Conservation (phyloP, 2,888 invertebrate species). For the Microctonus hyperodae region DNA sequence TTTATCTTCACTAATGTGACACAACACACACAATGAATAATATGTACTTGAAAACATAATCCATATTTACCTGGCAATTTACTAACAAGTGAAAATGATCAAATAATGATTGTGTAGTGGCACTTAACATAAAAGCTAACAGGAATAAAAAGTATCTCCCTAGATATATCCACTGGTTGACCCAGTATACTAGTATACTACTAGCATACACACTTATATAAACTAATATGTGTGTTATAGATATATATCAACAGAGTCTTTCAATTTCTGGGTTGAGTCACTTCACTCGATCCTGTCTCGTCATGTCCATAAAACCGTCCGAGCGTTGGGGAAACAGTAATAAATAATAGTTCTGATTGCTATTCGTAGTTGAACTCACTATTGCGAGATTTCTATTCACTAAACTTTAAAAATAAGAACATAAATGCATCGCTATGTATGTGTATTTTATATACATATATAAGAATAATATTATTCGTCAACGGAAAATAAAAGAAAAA, state of each 20-base stretch:
- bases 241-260: neutral
- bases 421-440: neutral
- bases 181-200: neutral
- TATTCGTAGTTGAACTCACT: constrained; percentile 20
- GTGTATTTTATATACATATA: neutral
- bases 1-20: neutral
- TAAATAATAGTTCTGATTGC: constrained; percentile 15
- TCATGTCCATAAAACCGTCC: constrained; percentile 19
- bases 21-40: neutral
- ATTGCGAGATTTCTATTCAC: constrained; percentile 8
- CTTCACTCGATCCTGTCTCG: constrained; percentile 18
- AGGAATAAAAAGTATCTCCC: neutral
- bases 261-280: constrained; percentile 2
- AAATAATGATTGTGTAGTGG: neutral
- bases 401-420: neutral
- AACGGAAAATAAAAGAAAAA: neutral
- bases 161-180: neutral
- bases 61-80: neutral
- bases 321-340: neutral
- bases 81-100: neutral
- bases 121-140: neutral
- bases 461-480: neutral
- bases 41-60: neutral
- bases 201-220: neutral
- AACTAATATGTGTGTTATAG: neutral